A percentile compares a stretch with the other conserved stretches of the same genome.
phyloP scores from a whole-genome alignment of 2,113 vertebrate genomes.

The Delphinapterus leucas region DNA sequence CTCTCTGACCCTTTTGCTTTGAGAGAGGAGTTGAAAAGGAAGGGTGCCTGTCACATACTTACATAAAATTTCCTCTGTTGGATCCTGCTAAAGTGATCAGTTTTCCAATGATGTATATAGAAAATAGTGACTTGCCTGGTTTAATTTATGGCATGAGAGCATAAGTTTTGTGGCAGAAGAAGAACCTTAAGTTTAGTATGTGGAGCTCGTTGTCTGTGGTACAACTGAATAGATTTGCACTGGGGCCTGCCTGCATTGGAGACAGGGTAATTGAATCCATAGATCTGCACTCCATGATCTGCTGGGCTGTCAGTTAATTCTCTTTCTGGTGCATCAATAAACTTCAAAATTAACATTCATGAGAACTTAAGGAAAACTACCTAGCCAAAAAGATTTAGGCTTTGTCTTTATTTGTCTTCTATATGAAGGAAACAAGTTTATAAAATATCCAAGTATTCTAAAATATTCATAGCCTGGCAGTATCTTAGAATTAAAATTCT shows the following conservation, averaged over 20 bases:
- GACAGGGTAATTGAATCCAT: neutral
- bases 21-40: neutral
- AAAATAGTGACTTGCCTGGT: neutral
- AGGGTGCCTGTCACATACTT: neutral
- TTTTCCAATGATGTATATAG: neutral
- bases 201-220: neutral
- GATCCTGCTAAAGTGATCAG: neutral
- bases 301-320: neutral
- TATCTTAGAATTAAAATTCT: neutral
- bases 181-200: neutral
- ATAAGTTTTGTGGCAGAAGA: neutral
- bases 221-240: neutral
- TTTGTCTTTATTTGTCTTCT: neutral
- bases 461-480: neutral
- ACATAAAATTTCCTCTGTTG: neutral
- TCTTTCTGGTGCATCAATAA: neutral
- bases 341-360: neutral
- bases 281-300: neutral
- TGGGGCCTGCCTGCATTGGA: neutral
- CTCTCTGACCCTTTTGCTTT: neutral
- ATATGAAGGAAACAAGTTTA: neutral
- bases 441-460: neutral
- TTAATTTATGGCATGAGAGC: neutral
- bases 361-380: neutral
- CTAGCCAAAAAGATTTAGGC: neutral